Evolutionary conservation across 2,888 invertebrate genomes (phyloP).

Genomic region (Trissoscelio sp.): DNA sequence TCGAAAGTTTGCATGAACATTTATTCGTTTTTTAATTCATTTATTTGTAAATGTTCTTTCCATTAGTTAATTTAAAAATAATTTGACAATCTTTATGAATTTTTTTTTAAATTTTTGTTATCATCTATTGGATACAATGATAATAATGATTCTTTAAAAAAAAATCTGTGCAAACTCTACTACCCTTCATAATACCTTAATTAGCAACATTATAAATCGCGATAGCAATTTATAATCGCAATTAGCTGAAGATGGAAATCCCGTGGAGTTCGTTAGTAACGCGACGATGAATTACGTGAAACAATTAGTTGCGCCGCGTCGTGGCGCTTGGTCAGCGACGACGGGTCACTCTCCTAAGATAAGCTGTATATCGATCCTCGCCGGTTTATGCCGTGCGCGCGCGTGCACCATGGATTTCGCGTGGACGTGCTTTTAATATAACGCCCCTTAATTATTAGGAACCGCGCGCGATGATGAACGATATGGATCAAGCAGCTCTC

Average conservation of each 20-base stretch:
- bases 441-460: conserved; percentile 60
- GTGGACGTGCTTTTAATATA: too few relatives aligned
- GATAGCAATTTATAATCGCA: conserved; percentile 36
- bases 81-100: too few relatives aligned
- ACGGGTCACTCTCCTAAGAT: conserved; percentile 47
- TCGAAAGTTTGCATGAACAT: neutral
- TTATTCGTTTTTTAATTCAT: too few relatives aligned
- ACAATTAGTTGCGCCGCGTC: conserved; percentile 48
- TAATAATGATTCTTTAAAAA: too few relatives aligned
- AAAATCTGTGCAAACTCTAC: too few relatives aligned
- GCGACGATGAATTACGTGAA: conserved; percentile 55
- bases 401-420: too few relatives aligned
- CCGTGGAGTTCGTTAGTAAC: conserved; percentile 45
- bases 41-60: too few relatives aligned
- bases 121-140: too few relatives aligned
- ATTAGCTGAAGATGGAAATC: conserved; percentile 38
- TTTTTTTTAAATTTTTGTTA: too few relatives aligned
- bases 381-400: conserved; percentile 28
- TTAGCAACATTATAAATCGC: too few relatives aligned
- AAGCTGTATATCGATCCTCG: conserved; percentile 49
- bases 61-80: too few relatives aligned
- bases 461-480: conserved; percentile 54
- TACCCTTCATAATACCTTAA: neutral
- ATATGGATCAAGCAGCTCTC: conserved; percentile 33
- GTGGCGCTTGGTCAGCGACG: conserved; percentile 51